Percentiles rank a stretch among this genome's conserved stretches.
phyloP scores from a whole-genome alignment of 2,797 vertebrate species.

The Rhynchonycteris naso region DNA sequence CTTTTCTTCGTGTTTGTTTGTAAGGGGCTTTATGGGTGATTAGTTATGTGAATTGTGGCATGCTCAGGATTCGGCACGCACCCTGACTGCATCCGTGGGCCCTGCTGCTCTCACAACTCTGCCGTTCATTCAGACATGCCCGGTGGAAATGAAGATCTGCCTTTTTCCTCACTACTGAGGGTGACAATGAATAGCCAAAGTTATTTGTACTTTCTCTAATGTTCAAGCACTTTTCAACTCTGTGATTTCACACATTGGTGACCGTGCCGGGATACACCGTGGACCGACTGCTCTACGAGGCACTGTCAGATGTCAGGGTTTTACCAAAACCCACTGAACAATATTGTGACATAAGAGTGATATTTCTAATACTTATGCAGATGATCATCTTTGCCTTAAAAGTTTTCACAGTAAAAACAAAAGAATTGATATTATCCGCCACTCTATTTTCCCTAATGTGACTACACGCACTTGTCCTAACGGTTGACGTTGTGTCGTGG shows the following conservation, averaged over 20 bases:
- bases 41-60: constrained; percentile 87
- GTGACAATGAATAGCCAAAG: constrained; percentile 32
- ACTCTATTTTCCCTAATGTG: constrained; percentile 16
- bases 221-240: background rate
- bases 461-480: background rate
- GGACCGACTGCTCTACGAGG: constrained; percentile 16
- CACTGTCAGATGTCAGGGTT: background rate
- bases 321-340: constrained; percentile 15
- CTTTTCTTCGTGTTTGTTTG: constrained; percentile 91
- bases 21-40: constrained; percentile 92
- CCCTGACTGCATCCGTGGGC: constrained; percentile 81
- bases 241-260: background rate
- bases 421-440: background rate
- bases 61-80: constrained; percentile 68
- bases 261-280: background rate
- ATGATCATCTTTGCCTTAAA: constrained; percentile 33
- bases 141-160: constrained; percentile 44
- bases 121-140: background rate
- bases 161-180: background rate
- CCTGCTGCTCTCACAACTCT: constrained; percentile 57
- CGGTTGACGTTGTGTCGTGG: accelerated
- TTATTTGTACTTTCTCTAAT: constrained; percentile 32
- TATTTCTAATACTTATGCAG: background rate
- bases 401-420: background rate
- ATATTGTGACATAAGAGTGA: background rate